Evolutionary conservation across 2,113 vertebrate species (phyloP), one percentile per base, ranked within the genome.

Genomic region (Melanotaenia duboulayi): DNA sequence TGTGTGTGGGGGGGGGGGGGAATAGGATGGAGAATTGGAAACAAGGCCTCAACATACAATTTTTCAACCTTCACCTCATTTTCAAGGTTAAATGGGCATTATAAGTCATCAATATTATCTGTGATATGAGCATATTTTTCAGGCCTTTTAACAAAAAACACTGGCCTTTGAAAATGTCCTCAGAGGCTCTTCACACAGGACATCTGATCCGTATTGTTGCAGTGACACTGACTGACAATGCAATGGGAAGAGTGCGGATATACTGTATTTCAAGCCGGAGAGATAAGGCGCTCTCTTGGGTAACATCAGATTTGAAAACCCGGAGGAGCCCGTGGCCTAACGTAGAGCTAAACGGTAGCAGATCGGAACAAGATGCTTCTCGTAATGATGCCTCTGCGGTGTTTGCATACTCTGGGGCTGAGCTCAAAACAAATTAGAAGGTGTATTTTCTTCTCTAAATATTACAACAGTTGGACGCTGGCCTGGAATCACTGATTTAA

Each of bases 51-150:
- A 59, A 82, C 28, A 69, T 66, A 67, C 44, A 76, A 46, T 86
- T 83, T 62, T 76, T 82, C 65, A 77, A 78, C 67, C 63, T 65
- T 50, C 74, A 88, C 84, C 76, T 81, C 69, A 78, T 82, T 81
- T 81, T 74, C 48, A 25, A n/a, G 69, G 68, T 74, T 91, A 89
- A 90, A 86, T 80, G 70, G 76, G 83, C 66, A 86, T 90, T 90
- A 88, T 88, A 80, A 89, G 64, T 59, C 80, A 86, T 88, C 85
- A 82, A 78, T 89, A 54, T 90, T 89, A 88, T 82, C 85, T 81
- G 81, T 89, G 57, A 90, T 89, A 88, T 82, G 54, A 88, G 54
- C 74, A 48, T 57, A 82, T 89, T 87, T 83, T 89, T 76, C 58
- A 81, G 86, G 74, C 58, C 70, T 88, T 73, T 87, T 82, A 80